Evolutionary conservation across 2,113 vertebrate genomes (phyloP).

Genomic region (Rana temporaria): DNA sequence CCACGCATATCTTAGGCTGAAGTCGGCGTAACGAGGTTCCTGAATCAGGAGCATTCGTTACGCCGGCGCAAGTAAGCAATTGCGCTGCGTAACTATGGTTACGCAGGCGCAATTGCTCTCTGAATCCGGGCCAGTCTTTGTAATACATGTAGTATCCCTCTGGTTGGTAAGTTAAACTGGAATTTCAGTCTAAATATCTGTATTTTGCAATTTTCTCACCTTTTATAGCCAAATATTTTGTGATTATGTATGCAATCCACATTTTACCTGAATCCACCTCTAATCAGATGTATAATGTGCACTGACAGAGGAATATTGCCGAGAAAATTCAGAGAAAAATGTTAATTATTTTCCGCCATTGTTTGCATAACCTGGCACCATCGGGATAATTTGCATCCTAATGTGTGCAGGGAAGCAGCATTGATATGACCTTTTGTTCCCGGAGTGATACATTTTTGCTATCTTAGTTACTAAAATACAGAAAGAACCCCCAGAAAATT

Average conservation of each 20-base stretch:
- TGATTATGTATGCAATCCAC: neutral
- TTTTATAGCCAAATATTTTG: neutral
- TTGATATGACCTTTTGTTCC: neutral
- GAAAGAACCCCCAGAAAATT: no score
- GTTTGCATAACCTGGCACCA: conserved; percentile 4
- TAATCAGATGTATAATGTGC: neutral
- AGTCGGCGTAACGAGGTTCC: no score
- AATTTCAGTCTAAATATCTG: no score
- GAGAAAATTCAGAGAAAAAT: neutral
- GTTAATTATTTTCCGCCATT: neutral
- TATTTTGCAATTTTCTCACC: neutral
- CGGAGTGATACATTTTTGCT: neutral
- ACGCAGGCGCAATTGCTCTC: no score
- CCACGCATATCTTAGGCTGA: no score
- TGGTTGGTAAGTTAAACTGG: no score
- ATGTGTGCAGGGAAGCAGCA: neutral
- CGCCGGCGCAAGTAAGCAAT: no score
- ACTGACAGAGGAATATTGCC: neutral
- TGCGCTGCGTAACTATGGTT: no score
- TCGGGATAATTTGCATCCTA: neutral
- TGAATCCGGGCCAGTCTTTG: no score
- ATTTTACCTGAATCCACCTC: neutral
- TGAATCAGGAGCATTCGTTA: no score
- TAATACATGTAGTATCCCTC: no score
- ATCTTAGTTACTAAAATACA: no score